Evolutionary conservation across 2,113 vertebrate species (phyloP).

Genomic region (Rhea americana): DNA sequence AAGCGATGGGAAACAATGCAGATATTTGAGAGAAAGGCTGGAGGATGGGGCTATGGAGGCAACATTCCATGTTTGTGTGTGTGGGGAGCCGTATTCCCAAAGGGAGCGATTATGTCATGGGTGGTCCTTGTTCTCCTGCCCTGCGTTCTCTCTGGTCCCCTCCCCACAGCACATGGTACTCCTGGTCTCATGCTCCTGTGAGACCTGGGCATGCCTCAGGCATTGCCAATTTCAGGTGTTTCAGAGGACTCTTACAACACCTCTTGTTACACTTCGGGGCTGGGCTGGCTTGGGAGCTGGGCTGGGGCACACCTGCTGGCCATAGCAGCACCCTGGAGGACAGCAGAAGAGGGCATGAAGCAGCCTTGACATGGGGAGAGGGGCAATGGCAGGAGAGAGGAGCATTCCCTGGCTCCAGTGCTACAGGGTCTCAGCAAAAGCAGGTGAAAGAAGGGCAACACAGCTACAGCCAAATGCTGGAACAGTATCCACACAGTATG

Average conservation of each 20-base stretch:
- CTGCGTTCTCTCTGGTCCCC: not conserved
- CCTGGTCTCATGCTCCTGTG: not conserved
- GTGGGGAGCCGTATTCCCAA: not conserved
- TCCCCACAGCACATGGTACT: not conserved
- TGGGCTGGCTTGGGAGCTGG: rapidly evolving
- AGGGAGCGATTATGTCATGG: rapidly evolving
- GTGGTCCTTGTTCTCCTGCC: not conserved
- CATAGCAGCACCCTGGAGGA: not conserved
- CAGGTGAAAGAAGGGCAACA: not conserved
- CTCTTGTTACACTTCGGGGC: not conserved
- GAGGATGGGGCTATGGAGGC: not conserved
- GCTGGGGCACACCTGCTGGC: not conserved
- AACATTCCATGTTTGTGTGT: rapidly evolving
- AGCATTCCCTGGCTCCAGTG: not conserved
- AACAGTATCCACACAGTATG: not conserved
- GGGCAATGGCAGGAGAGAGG: not conserved
- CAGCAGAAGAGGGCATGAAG: not conserved
- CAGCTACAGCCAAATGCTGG: not conserved
- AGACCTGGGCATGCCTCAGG: not conserved
- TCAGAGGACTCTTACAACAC: rapidly evolving
- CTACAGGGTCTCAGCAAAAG: not conserved
- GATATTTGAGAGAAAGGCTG: not conserved
- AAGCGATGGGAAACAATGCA: not conserved
- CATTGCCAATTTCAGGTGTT: not conserved
- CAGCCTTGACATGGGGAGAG: not conserved